phyloP scores from a whole-genome alignment of 2,113 vertebrate species.

The Tautogolabrus adspersus region DNA sequence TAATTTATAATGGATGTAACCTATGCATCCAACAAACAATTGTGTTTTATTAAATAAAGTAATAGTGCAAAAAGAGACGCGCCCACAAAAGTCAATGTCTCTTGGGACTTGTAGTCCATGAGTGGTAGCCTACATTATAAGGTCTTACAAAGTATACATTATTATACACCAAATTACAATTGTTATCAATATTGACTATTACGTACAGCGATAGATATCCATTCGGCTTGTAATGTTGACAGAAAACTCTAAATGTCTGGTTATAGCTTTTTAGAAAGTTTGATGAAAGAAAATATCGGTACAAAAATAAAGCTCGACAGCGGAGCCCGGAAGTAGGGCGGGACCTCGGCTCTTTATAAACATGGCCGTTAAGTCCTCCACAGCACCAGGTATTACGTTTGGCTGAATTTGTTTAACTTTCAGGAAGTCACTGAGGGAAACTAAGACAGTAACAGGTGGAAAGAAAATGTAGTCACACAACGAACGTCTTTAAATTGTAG shows the following conservation, averaged over 20 bases:
- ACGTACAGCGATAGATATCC: fast-evolving
- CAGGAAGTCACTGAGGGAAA: conserved; percentile 64
- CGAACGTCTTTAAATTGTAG: neutral
- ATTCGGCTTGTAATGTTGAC: fast-evolving
- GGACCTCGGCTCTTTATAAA: conserved; percentile 70
- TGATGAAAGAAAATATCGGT: conserved; percentile 13
- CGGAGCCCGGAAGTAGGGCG: conserved; percentile 75
- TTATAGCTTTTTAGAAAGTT: neutral
- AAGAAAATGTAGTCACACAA: conserved; percentile 60
- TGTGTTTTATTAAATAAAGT: conserved; percentile 20
- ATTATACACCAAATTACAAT: neutral
- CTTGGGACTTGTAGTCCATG: conserved; percentile 74
- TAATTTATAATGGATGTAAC: too few relatives aligned
- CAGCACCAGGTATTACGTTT: conserved; percentile 57
- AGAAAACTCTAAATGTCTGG: fast-evolving
- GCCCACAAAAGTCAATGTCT: neutral
- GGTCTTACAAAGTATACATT: neutral
- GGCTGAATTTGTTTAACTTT: conserved; percentile 64
- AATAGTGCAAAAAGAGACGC: neutral
- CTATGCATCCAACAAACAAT: too few relatives aligned
- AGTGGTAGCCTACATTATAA: neutral
- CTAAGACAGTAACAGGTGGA: conserved; percentile 61
- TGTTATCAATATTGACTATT: neutral
- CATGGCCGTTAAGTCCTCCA: conserved; percentile 75
- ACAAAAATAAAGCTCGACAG: conserved; percentile 1